phyloP scores from a whole-genome alignment of 1,140 invertebrate species.

The Penaeus vannamei region DNA sequence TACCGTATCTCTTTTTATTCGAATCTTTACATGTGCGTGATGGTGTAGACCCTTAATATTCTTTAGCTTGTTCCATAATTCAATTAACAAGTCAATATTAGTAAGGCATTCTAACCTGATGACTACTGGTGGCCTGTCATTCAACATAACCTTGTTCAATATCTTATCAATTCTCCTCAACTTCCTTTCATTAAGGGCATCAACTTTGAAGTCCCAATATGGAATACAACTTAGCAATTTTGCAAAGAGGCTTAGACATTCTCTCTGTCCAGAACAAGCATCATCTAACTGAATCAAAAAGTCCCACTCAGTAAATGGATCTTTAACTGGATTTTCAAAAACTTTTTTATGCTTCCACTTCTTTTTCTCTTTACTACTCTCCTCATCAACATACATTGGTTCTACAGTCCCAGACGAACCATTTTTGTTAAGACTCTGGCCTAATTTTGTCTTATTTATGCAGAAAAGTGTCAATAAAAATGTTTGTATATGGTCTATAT shows the following conservation, averaged over 20 bases:
- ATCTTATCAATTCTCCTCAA: conserved; percentile 22
- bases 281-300: conserved; percentile 29
- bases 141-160: conserved; percentile 6
- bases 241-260: conserved; percentile 6
- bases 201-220: conserved; percentile 15
- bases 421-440: not conserved
- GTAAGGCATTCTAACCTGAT: conserved; percentile 32
- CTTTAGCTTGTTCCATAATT: conserved; percentile 37
- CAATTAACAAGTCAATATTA: not conserved
- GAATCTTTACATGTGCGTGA: not conserved
- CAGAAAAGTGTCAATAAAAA: conserved; percentile 8
- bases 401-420: not conserved
- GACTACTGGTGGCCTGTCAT: not conserved
- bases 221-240: conserved; percentile 8
- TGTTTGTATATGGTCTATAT: not conserved
- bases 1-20: not conserved
- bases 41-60: not conserved
- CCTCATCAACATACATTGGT: not conserved
- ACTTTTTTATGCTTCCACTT: not conserved
- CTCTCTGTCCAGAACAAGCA: not conserved
- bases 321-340: not conserved
- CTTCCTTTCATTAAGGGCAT: not conserved
- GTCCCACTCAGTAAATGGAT: conserved; percentile 33
- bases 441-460: not conserved
- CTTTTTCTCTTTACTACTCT: not conserved